Evolutionary conservation across 2,888 invertebrate species (phyloP), one percentile per base, ranked within the genome.

Genomic region (Hofmannophila pseudospretella): DNA sequence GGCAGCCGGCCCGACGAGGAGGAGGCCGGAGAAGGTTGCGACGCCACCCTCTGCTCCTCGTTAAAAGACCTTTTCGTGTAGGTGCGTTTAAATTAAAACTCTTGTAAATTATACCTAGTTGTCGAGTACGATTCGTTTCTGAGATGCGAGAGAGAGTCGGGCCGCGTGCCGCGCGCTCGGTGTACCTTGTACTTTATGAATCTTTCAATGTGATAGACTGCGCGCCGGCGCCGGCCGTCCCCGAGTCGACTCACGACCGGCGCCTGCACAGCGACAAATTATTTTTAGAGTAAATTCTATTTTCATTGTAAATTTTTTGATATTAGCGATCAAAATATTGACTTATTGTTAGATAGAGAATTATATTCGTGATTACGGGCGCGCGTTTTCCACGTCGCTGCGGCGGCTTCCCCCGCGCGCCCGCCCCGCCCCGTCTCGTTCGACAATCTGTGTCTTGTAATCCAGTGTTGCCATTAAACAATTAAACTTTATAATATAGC

Each of bases 11-110:
- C 7, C n/a, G 8, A n/a, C 7, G 82, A 80, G 51, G 45, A 64
- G 53, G 67, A 26, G 38, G 89, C 91, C 19, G 74, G 89, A 39
- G 93, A 93, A 53, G 88, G 92, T 14, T 94, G 94, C 77, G 95
- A 95, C 58, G 91, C 94, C 27, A 93, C 93, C 19, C 89, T 95
- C 51, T 95, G 95, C 81, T 92, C 94, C 47, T 93, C 95, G 30
- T 82, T 95, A 35, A 95, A 95, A 77, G 95, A 95, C 78, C 90
- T 95, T 34, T 95, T 95, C 72, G 95, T 94, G 67, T 95, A 95
- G 90, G 58, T 62, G 54, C 65, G 54, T 64, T 70, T 76, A 59
- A 59, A 58, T 70, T 76, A 59, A 59, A 58, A 52, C 54, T 68
- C 75, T 71, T 79, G 77, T 76, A 79, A 71, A 76, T 67, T 67